A percentile compares a stretch with the other conserved stretches of the same genome.
Evolutionary conservation across 1,140 invertebrate genomes (phyloP).

Genomic region (Lepidurus packardi): DNA sequence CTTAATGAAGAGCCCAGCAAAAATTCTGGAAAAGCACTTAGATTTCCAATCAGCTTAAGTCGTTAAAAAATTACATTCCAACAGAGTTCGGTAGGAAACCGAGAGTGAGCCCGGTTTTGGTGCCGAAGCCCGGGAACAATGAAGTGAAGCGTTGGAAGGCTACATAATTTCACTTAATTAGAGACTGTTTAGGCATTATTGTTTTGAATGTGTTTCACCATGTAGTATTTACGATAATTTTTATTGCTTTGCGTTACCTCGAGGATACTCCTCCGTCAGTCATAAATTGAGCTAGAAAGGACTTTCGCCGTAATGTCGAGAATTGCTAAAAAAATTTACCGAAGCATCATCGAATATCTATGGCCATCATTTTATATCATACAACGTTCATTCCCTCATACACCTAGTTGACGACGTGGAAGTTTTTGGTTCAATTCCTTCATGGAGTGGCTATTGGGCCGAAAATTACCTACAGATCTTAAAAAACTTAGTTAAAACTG

Average conservation of each 20-base stretch:
- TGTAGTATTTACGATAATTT: neutral
- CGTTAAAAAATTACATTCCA: neutral
- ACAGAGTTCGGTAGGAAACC: neutral
- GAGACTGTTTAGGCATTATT: neutral
- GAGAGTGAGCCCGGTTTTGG: too few species aligned
- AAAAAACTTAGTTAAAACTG: conserved; percentile 2
- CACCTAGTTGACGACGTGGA: conserved; percentile 1
- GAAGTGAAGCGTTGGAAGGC: conserved; percentile 23
- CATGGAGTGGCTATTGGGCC: neutral
- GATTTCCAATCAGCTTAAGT: neutral
- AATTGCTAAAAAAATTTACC: neutral
- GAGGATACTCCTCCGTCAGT: neutral
- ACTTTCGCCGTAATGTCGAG: neutral
- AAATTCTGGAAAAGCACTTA: neutral
- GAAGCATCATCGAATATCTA: conserved; percentile 5
- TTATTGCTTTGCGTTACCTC: neutral
- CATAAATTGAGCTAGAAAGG: neutral
- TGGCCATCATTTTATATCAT: conserved; percentile 23
- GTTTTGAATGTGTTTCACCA: neutral
- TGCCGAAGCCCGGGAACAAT: too few species aligned
- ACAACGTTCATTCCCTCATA: conserved; percentile 5
- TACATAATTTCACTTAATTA: neutral
- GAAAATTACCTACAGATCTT: conserved; percentile 3
- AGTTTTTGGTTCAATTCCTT: neutral
- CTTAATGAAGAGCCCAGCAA: neutral